A percentile compares a stretch with the other conserved stretches of the same genome.
These are phyloP conservation scores for Belonocnema kinseyi DNA, from an alignment of 1,140 invertebrate species.

Conservation along the genomic window DNA sequence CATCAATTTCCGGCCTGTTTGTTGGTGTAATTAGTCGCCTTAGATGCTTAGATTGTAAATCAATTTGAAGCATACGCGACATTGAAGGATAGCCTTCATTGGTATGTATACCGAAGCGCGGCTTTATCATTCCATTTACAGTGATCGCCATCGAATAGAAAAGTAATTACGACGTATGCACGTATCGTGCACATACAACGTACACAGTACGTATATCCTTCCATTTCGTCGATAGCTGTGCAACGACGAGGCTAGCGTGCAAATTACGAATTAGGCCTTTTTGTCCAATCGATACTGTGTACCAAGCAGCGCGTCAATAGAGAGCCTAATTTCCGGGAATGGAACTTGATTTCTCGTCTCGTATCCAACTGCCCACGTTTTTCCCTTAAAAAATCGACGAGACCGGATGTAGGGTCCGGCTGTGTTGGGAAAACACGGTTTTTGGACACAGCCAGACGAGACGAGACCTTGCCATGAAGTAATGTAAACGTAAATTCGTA, in stretches of 20 bases:
- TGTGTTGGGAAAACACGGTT: conserved; percentile 8
- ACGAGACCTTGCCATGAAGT: neutral
- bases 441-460: neutral
- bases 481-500: conserved; percentile 21
- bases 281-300: conserved; percentile 16
- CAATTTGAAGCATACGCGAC: neutral
- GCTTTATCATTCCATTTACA: conserved; percentile 16
- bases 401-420: neutral
- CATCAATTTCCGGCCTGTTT: no score
- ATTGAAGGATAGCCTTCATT: neutral
- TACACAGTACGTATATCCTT: neutral
- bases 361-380: neutral
- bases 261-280: conserved; percentile 26
- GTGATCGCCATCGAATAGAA: conserved; percentile 17
- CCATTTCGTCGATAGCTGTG: conserved; percentile 19
- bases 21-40: no score
- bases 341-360: conserved; percentile 6
- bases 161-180: conserved; percentile 12
- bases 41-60: neutral
- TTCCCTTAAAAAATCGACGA: neutral
- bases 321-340: conserved; percentile 17
- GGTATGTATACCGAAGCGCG: conserved; percentile 22
- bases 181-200: neutral
- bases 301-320: conserved; percentile 27
- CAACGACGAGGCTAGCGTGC: conserved; percentile 23